Conservation (phyloP, 2,797 vertebrate genomes). For the Centroberyx gerrardi region DNA sequence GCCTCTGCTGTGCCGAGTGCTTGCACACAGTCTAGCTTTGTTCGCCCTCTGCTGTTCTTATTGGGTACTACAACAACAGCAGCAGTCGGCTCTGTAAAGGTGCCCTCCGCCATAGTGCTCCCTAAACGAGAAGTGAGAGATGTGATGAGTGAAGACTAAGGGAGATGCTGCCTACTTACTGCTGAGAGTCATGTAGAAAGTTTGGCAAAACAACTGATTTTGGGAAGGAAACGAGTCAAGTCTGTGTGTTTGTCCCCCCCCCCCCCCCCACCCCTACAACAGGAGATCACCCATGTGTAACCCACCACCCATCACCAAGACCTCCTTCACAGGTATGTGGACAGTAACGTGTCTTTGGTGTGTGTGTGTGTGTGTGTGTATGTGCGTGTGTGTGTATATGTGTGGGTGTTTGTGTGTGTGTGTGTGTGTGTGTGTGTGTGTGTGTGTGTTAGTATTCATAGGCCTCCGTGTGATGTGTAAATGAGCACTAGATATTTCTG, state of each 20-base stretch:
- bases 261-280: constrained; percentile 31
- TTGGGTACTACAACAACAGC: constrained; percentile 70
- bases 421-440: constrained; percentile 17
- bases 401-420: not conserved
- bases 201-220: not conserved
- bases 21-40: constrained; percentile 16
- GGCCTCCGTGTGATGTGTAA: not conserved
- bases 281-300: constrained; percentile 99
- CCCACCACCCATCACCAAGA: constrained; percentile 97
- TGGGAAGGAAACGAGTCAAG: constrained; percentile 3
- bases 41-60: constrained; percentile 68
- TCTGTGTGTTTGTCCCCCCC: constrained; percentile 41
- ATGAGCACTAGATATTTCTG: no score
- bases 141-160: constrained; percentile 9
- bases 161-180: not conserved
- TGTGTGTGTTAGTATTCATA: not conserved
- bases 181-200: not conserved
- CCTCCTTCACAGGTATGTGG: constrained; percentile 94
- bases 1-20: not conserved
- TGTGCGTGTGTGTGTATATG: not conserved
- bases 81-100: not conserved
- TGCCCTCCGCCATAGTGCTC: not conserved
- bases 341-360: not conserved
- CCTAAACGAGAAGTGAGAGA: constrained; percentile 9
- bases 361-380: constrained; percentile 27